Evolutionary conservation across 2,113 vertebrate species (phyloP).

Genomic region (Hippoglossus stenolepis): DNA sequence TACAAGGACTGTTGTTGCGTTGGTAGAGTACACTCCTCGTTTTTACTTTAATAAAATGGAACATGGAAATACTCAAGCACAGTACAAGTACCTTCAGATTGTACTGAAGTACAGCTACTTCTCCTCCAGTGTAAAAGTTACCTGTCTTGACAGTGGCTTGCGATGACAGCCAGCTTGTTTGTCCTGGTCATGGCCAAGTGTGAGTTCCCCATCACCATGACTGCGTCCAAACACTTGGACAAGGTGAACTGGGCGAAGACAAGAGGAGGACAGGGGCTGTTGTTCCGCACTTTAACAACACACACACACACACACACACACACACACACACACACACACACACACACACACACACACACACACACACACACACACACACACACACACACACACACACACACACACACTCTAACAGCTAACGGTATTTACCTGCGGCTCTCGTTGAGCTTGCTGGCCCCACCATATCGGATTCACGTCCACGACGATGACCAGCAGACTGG

Average conservation of each 20-base stretch:
- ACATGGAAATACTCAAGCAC: too few species aligned
- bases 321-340: too few species aligned
- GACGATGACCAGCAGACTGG: conserved; percentile 90
- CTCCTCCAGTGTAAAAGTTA: conserved; percentile 53
- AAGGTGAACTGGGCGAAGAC: conserved; percentile 86
- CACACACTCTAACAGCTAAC: not conserved
- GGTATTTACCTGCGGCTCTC: conserved; percentile 85
- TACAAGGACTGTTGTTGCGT: too few species aligned
- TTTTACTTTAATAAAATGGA: too few species aligned
- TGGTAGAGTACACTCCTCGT: too few species aligned
- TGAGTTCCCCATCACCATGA: conserved; percentile 94
- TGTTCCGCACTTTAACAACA: not conserved
- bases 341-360: too few species aligned
- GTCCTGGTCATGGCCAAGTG: conserved; percentile 91
- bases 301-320: not conserved
- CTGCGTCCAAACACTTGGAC: conserved; percentile 92
- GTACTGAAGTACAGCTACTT: not conserved
- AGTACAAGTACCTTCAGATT: not conserved
- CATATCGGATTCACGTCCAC: conserved; percentile 95
- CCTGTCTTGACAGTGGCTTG: conserved; percentile 95
- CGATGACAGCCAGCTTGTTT: conserved; percentile 93
- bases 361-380: not conserved
- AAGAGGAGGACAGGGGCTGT: not conserved
- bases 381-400: too few species aligned
- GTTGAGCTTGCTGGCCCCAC: conserved; percentile 94